Evolutionary conservation across 2,888 invertebrate species (phyloP).

Genomic region (Hirtodrosophila cameraria): DNA sequence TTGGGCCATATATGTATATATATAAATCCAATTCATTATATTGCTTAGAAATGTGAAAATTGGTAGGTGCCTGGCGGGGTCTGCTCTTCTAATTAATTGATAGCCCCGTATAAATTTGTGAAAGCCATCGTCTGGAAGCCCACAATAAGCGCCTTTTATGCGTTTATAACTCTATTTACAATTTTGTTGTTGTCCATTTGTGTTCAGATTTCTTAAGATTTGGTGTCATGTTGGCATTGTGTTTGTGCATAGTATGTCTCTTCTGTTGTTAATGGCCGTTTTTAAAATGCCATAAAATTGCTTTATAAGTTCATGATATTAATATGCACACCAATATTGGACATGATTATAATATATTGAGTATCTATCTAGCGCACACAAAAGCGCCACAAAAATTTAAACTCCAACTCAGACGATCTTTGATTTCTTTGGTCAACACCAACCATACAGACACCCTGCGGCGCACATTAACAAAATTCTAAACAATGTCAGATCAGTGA

Average conservation of each 20-base stretch:
- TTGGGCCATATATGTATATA: background rate
- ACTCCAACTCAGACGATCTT: slow-evolving; percentile 58
- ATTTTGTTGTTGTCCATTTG: slow-evolving; percentile 42
- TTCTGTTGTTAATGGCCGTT: slow-evolving; percentile 76
- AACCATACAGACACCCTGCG: slow-evolving; percentile 51
- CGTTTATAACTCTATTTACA: slow-evolving; percentile 78
- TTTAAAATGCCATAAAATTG: slow-evolving; percentile 79
- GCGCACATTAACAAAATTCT: slow-evolving; percentile 73
- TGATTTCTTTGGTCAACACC: slow-evolving; percentile 66
- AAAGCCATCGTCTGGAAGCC: slow-evolving; percentile 70
- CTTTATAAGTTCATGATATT: slow-evolving; percentile 75
- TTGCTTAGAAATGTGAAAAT: slow-evolving; percentile 61
- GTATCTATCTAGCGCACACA: slow-evolving; percentile 69
- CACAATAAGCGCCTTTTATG: slow-evolving; percentile 73
- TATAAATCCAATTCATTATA: slow-evolving; percentile 6
- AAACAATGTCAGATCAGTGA: slow-evolving; percentile 53
- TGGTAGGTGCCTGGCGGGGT: slow-evolving; percentile 26
- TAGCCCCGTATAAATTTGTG: slow-evolving; percentile 76
- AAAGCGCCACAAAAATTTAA: slow-evolving; percentile 64
- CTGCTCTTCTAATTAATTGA: slow-evolving; percentile 73
- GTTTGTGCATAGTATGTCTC: slow-evolving; percentile 67
- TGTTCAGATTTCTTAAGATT: slow-evolving; percentile 27
- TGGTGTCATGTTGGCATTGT: slow-evolving; percentile 67
- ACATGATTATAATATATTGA: slow-evolving; percentile 80
- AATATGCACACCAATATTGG: slow-evolving; percentile 79